phyloP scores from a whole-genome alignment of 2,888 invertebrate species.

The Caenorhabditis sp. region DNA sequence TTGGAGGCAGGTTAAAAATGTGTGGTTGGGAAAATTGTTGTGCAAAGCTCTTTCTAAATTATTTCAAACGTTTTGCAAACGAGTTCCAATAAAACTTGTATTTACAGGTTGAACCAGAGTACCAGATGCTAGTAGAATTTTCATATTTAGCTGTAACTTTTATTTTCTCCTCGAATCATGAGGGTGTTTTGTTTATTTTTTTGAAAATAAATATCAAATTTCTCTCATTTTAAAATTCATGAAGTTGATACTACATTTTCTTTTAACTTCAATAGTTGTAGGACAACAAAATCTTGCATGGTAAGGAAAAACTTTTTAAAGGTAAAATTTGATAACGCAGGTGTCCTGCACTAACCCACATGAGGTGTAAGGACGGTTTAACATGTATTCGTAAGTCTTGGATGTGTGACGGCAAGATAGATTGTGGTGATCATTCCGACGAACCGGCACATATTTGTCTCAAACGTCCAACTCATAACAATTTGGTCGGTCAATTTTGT shows the following conservation, averaged over 20 bases:
- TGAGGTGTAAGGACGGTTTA: conserved; percentile 40
- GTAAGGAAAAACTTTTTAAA: neutral
- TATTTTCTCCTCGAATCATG: too few species aligned
- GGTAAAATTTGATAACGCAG: conserved; percentile 4
- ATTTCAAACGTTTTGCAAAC: too few species aligned
- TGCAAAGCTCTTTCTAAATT: neutral
- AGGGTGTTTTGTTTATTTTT: neutral
- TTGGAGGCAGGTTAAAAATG: neutral
- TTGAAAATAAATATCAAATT: neutral
- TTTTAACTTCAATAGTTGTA: neutral
- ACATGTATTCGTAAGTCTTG: conserved; percentile 49
- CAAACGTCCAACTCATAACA: conserved; percentile 25
- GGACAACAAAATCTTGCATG: neutral
- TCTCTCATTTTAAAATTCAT: neutral
- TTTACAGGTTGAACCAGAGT: too few species aligned
- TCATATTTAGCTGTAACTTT: too few species aligned
- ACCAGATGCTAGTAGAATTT: too few species aligned
- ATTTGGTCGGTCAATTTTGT: conserved; percentile 14
- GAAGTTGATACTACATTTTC: neutral
- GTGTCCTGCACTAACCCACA: conserved; percentile 32
- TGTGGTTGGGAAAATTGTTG: neutral
- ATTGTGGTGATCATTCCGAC: conserved; percentile 53
- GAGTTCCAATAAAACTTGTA: too few species aligned
- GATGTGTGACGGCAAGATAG: conserved; percentile 56
- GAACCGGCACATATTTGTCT: conserved; percentile 44